A percentile compares a stretch with the other conserved stretches of the same genome.
Evolutionary conservation across 1,140 invertebrate genomes (phyloP).

Genomic region (Drosophila arawakana): DNA sequence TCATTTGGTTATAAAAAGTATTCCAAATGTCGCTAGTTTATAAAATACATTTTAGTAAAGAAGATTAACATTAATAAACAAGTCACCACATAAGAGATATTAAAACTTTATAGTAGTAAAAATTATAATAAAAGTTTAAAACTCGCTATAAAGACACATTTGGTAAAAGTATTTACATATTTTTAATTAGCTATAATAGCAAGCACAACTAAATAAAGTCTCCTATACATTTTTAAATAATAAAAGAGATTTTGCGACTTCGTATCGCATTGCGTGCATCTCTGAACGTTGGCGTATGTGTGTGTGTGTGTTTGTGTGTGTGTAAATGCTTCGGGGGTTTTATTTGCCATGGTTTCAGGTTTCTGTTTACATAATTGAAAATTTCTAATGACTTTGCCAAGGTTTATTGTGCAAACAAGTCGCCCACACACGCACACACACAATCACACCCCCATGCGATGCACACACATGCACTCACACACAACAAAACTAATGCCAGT

Average conservation of each 20-base stretch:
- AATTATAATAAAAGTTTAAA: no score
- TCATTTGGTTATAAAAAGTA: not conserved
- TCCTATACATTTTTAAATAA: not conserved
- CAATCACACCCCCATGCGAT: not conserved
- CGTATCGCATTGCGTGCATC: conserved; percentile 22
- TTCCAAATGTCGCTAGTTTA: not conserved
- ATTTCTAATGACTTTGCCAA: conserved; percentile 73
- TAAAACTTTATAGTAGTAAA: no score
- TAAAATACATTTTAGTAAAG: not conserved
- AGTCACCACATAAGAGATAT: no score
- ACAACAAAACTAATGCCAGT: conserved; percentile 8
- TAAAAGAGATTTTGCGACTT: not conserved
- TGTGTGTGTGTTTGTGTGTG: not conserved
- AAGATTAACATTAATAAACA: no score
- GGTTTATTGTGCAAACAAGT: conserved; percentile 73
- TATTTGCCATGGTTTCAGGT: conserved; percentile 23
- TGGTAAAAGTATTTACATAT: no score
- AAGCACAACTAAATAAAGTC: no score
- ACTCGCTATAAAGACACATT: no score
- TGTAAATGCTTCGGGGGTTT: conserved; percentile 16
- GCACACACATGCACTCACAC: conserved; percentile 26
- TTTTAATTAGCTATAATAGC: no score
- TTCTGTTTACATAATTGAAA: conserved; percentile 75
- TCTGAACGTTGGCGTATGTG: conserved; percentile 2
- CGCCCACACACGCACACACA: conserved; percentile 16